Evolutionary conservation across 2,888 invertebrate species (phyloP), one percentile per base, ranked within the genome.

Genomic region (Cheilosia scutellata): DNA sequence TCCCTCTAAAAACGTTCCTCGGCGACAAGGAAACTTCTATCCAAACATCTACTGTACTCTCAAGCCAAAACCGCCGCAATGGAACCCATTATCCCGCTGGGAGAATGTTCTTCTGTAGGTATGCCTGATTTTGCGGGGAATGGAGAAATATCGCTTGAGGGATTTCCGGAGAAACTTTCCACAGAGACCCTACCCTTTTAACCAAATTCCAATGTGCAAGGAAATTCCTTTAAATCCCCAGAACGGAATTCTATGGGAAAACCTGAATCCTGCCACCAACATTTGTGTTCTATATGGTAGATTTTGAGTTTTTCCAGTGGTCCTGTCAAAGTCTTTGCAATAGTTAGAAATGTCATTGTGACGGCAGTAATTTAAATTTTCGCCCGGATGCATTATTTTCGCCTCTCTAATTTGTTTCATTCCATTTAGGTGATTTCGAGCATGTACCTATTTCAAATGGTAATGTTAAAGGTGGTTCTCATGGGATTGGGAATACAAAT

Each of bases 121-220:
- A 58, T 68, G 72, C 62, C 62, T 51, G 82, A 72, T 68, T 80
- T 80, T 58, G 70, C 29, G 70, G 55, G 58, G 33, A 66, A 68
- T 27, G 20, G 62, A 82, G 76, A 71, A 68, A 77, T 76, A 86
- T 82, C 47, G 82, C 86, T 86, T 82, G 72, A 44, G 82, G 82
- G 76, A 86, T 86, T 65, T 86, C 75, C 80, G 86, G 82, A 62
- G 68, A 82, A 86, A 86, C 71, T 86, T 86, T 86, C 76, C 77
- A 58, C 57, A 82, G 82, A 82, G 82, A 86, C 80, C 82, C 72
- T 82, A 82, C 80, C 82, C 68, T 86, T 86, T 86, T 72, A 86
- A 86, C 86, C 82, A 77, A 86, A 86, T 86, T 86, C 86, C 77
- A 86, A 62, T 82, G 76, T 86, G 82, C 82, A 82, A 86, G 82